Evolutionary conservation across 2,113 vertebrate species (phyloP).

Genomic region (Ictalurus furcatus): DNA sequence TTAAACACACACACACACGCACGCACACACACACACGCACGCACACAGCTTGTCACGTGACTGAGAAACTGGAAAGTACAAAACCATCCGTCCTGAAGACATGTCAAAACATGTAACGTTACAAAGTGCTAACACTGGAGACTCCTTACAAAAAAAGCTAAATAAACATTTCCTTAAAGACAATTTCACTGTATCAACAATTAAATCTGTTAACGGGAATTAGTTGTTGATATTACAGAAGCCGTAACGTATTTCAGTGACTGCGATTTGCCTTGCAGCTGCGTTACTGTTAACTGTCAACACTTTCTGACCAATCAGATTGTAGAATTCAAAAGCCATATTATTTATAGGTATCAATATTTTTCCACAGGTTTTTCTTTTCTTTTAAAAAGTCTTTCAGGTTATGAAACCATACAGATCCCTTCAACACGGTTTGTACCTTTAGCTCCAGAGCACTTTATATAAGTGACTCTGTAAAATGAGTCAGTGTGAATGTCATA

Average conservation of each 20-base stretch:
- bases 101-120: neutral
- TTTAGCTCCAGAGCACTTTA: neutral
- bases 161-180: neutral
- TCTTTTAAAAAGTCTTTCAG: neutral
- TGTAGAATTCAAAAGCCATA: neutral
- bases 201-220: neutral
- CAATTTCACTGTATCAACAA: neutral
- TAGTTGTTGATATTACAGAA: neutral
- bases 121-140: neutral
- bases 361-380: neutral
- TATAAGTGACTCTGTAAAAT: neutral
- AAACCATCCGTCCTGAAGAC: neutral
- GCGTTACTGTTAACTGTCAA: neutral
- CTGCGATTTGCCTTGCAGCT: neutral
- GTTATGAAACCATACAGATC: neutral
- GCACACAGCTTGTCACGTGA: too few relatives aligned
- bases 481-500: neutral
- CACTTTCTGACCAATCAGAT: neutral
- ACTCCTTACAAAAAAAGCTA: neutral
- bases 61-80: neutral
- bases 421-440: neutral
- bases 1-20: too few relatives aligned
- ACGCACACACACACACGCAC: too few relatives aligned
- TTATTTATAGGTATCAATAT: neutral
- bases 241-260: neutral